Percentiles rank a stretch among this genome's conserved stretches.
Conservation (phyloP, 2,888 invertebrate genomes). For the Cryptocephalus moraei region DNA sequence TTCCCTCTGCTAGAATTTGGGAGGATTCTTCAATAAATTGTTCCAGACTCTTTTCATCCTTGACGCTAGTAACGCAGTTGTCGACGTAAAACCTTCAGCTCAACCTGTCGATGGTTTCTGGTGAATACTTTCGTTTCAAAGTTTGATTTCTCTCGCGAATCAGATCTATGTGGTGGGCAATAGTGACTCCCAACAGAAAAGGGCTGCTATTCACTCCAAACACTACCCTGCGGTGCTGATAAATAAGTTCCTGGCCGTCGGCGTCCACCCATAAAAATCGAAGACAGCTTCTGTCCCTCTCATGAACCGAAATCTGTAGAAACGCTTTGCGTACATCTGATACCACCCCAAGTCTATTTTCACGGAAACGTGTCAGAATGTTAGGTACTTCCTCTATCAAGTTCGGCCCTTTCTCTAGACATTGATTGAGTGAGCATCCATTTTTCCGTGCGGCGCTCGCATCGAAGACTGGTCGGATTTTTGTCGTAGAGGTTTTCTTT, state of each 20-base stretch:
- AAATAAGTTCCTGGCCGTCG: constrained; percentile 7
- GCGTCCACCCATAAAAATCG: constrained; percentile 19
- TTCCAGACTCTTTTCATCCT: neutral
- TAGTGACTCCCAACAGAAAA: constrained; percentile 11
- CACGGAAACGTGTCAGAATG: constrained; percentile 8
- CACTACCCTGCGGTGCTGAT: constrained; percentile 8
- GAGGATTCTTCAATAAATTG: constrained; percentile 4
- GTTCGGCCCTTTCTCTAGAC: too few species aligned
- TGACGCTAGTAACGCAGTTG: constrained; percentile 8
- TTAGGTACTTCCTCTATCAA: neutral
- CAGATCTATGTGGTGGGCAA: too few species aligned
- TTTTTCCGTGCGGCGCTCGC: too few species aligned
- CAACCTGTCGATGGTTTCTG: constrained; percentile 1
- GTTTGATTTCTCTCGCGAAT: too few species aligned
- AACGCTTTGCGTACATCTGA: constrained; percentile 26
- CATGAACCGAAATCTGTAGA: constrained; percentile 19
- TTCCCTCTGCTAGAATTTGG: constrained; percentile 3
- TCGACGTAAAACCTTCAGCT: constrained; percentile 8
- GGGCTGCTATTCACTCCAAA: constrained; percentile 10
- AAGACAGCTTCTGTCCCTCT: constrained; percentile 20
- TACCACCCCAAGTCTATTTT: constrained; percentile 13
- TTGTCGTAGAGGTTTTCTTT: too few species aligned
- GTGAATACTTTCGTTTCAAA: neutral
- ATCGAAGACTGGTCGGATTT: too few species aligned
- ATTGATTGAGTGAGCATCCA: too few species aligned